These are phyloP conservation scores for Natator depressus DNA, from an alignment of 2,113 vertebrate genomes.

Conservation along the genomic window DNA sequence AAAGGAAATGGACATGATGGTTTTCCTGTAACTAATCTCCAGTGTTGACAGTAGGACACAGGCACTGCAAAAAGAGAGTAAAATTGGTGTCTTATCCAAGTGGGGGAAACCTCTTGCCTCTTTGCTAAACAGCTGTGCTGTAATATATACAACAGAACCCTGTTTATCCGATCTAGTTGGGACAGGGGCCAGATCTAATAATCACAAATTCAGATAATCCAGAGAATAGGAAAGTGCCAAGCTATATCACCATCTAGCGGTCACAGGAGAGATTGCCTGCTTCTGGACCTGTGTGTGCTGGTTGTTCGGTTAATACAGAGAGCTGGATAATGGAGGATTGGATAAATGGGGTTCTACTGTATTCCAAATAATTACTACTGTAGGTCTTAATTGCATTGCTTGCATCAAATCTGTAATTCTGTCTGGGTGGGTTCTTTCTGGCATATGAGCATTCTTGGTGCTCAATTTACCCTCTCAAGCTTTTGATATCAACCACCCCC, in stretches of 20 bases:
- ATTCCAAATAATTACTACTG: not conserved
- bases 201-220: not conserved
- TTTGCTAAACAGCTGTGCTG: not conserved
- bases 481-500: not conserved
- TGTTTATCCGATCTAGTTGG: not conserved
- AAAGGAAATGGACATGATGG: not conserved
- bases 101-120: not conserved
- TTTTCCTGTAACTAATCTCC: not conserved
- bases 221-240: not conserved
- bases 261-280: not conserved
- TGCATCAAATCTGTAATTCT: not conserved
- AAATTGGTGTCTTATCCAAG: not conserved
- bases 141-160: not conserved
- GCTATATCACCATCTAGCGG: not conserved
- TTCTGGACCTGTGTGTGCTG: not conserved
- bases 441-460: not conserved
- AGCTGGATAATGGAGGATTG: not conserved
- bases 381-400: not conserved
- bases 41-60: not conserved
- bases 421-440: not conserved
- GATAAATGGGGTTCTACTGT: not conserved
- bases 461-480: not conserved
- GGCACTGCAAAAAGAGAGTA: fast-evolving
- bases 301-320: not conserved
- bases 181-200: not conserved